Conservation (phyloP, 53 echinoderm and acorn worm genomes). For the Temnopleurus reevesii region DNA sequence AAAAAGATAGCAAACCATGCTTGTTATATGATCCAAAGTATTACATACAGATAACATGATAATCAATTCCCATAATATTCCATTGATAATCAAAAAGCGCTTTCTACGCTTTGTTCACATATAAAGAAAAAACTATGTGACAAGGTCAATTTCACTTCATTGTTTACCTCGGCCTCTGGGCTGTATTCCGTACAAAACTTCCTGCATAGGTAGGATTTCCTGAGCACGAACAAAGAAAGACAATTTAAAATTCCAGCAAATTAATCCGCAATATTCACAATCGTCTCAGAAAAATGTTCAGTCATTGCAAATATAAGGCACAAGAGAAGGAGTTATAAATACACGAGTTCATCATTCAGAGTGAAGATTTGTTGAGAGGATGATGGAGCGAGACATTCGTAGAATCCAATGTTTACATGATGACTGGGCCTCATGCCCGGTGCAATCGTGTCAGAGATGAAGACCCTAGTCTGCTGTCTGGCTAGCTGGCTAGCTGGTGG, state of each 20-base stretch:
- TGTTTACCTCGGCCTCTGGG: conserved; percentile 55
- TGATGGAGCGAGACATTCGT: background rate
- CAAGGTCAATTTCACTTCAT: conserved; percentile 21
- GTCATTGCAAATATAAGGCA: background rate
- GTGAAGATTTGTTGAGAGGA: background rate
- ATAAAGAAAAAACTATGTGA: background rate
- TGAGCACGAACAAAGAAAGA: conserved; percentile 41
- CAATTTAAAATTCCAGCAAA: background rate
- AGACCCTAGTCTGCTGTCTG: background rate
- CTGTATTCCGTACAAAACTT: conserved; percentile 60
- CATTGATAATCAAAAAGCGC: background rate
- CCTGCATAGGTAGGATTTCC: conserved; percentile 54
- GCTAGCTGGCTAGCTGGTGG: background rate
- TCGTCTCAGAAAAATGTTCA: conserved; percentile 3
- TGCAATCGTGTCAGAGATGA: background rate
- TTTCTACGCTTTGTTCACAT: background rate
- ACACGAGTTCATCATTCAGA: background rate
- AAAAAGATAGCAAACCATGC: conserved; percentile 29
- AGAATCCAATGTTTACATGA: conserved; percentile 32
- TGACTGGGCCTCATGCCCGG: conserved; percentile 23
- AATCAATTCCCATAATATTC: conserved; percentile 1
- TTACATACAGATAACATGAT: conserved; percentile 8
- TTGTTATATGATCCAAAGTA: conserved; percentile 22
- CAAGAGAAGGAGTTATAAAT: background rate
- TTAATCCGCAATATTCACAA: background rate